Evolutionary conservation across 2,888 invertebrate species (phyloP), one percentile per base, ranked within the genome.

Genomic region (Metacarcinus magister): DNA sequence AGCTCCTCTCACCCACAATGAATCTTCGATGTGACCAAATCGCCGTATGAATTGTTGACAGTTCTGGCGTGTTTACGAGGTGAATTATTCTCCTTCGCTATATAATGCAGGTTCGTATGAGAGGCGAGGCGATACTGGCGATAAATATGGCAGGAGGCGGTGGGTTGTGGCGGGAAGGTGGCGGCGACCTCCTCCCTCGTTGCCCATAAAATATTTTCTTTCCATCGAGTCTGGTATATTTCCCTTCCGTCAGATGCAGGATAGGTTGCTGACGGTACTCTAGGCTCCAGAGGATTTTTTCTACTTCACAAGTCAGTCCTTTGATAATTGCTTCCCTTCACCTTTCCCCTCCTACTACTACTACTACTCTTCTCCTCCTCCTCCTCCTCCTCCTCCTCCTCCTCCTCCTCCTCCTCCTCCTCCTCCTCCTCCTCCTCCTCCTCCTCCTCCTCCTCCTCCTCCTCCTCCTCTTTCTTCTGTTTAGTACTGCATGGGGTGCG

Each of bases 21-120:
- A 95, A 95, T 94, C 44, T 82, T 95, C 67, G 44, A 95, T 94
- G 94, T 91, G 95, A 95, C 95, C 95, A 95, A 95, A 95, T 95
- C 95, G 95, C 91, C 75, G 90, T 93, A 95, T 95, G 95, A 95
- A 95, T 95, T 94, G 94, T 95, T 94, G 94, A 95, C 94, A 75
- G 91, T 16, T 32, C 48, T n/a, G 94, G 90, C 95, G 94, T 95
- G 95, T 95, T 95, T 95, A 95, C 95, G 13, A 91, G 94, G 43
- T 95, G 94, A 95, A 95, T 95, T 95, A 95, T 95, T 95, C 95
- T 95, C 91, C 44, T 95, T 94, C 91, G 67, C 67, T 95, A 43
- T 75, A 95, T 95, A 94, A 95, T 95, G 94, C 94, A 95, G 5
- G 67, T 91, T 87, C 95, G 94, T 95, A 93, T 94, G 95, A 95